A percentile compares a stretch with the other conserved stretches of the same genome.
These are phyloP conservation scores for Sternotherus odoratus DNA, from an alignment of 2,797 vertebrate genomes.

Conservation along the genomic window DNA sequence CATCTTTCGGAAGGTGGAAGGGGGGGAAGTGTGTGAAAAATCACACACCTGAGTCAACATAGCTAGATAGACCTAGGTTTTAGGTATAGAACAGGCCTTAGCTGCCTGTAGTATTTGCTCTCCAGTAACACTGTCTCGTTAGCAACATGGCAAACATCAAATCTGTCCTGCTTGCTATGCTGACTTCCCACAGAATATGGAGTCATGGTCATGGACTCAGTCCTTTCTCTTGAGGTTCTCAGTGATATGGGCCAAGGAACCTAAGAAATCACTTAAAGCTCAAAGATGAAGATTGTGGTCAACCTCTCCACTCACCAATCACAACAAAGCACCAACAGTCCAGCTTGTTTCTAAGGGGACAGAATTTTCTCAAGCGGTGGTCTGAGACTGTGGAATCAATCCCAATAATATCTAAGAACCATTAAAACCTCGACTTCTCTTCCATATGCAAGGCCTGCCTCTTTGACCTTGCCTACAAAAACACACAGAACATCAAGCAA, in stretches of 20 bases:
- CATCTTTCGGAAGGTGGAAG: no score
- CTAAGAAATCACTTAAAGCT: neutral
- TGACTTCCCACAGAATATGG: neutral
- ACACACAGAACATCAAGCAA: neutral
- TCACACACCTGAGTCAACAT: no score
- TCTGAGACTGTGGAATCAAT: neutral
- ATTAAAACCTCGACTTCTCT: neutral
- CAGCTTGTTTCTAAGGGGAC: neutral
- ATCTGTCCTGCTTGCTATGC: neutral
- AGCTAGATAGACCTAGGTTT: no score
- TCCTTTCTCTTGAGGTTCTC: neutral
- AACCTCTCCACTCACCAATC: neutral
- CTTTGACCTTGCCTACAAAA: neutral
- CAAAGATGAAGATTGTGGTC: neutral
- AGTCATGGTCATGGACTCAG: neutral
- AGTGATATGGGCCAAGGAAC: neutral
- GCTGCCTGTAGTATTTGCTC: neutral
- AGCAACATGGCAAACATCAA: neutral
- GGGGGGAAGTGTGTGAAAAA: no score
- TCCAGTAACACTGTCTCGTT: neutral
- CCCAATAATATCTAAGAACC: fast-evolving
- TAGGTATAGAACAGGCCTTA: neutral
- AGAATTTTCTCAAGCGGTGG: neutral
- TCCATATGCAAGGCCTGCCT: neutral
- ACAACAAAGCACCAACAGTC: neutral